Percentiles rank a stretch among this genome's conserved stretches.
phyloP scores from a whole-genome alignment of 2,797 vertebrate species.

The Octomys mimax region DNA sequence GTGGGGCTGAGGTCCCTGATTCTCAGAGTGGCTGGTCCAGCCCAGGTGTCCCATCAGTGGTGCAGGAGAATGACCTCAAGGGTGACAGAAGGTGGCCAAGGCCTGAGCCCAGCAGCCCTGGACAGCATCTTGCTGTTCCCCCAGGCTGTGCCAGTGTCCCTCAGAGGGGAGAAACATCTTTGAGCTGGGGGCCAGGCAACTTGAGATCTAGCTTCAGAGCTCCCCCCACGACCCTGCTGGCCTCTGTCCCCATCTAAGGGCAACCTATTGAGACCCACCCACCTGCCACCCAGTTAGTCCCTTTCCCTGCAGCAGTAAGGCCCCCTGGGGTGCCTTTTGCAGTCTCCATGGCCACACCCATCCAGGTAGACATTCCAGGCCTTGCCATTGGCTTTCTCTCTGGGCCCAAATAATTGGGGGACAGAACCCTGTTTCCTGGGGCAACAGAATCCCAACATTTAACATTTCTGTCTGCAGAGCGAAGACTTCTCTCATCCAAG shows the following conservation, averaged over 20 bases:
- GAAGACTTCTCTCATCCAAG: not conserved
- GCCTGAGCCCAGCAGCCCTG: not conserved
- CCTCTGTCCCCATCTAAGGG: not conserved
- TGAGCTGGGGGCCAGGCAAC: not conserved
- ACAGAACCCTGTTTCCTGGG: slow-evolving; percentile 56
- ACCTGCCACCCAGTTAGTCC: rapidly evolving
- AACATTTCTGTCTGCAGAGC: not conserved
- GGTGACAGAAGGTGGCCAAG: not conserved
- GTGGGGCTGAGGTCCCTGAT: not conserved
- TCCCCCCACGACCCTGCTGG: not conserved
- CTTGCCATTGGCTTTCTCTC: slow-evolving; percentile 31
- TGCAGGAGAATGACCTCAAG: not conserved
- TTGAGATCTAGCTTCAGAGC: not conserved
- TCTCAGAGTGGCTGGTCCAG: not conserved
- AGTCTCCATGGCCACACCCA: not conserved
- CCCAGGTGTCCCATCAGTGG: rapidly evolving
- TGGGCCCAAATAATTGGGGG: slow-evolving; percentile 44
- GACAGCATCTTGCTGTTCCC: too few species aligned
- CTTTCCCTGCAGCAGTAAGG: not conserved
- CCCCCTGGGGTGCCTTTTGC: too few species aligned
- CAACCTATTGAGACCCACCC: not conserved
- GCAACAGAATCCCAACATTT: slow-evolving; percentile 49
- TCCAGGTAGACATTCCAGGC: slow-evolving; percentile 17
- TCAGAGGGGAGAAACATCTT: not conserved
- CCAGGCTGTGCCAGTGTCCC: not conserved